Percentiles rank a stretch among this genome's conserved stretches.
Evolutionary conservation across 2,888 invertebrate species (phyloP).

Genomic region (Lasiommata megera): DNA sequence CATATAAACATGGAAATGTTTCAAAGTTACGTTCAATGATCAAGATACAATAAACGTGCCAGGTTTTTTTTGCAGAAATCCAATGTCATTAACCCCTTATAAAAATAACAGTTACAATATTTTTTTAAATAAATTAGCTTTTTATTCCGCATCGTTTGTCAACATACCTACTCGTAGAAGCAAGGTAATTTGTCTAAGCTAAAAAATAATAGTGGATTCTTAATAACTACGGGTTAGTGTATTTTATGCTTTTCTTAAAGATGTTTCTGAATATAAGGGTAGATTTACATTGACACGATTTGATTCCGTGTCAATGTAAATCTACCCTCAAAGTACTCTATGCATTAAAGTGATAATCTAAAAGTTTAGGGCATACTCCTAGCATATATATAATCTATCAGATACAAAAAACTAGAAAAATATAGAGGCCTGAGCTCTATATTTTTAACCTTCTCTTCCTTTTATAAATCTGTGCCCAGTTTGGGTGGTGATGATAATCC

Average conservation of each 20-base stretch:
- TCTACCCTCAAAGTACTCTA: no score
- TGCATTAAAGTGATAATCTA: no score
- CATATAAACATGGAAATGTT: not conserved
- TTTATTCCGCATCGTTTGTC: not conserved
- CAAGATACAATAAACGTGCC: not conserved
- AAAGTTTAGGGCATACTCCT: no score
- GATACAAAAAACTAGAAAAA: no score
- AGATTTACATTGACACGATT: not conserved
- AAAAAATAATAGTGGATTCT: not conserved
- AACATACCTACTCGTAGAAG: not conserved
- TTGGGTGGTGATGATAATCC: no score
- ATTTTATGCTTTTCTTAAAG: not conserved
- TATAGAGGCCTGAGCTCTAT: no score
- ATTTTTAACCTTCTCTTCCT: no score
- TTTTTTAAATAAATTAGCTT: not conserved
- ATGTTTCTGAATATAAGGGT: not conserved
- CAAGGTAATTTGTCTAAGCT: slow-evolving; percentile 1
- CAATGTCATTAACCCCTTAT: slow-evolving; percentile 3
- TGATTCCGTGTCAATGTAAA: no score
- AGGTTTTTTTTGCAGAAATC: not conserved
- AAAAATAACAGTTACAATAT: not conserved
- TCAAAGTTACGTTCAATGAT: not conserved
- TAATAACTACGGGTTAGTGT: not conserved
- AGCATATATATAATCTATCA: no score
- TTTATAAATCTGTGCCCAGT: no score